Conservation (phyloP, 2,113 vertebrate species). For the Montifringilla adamsi region DNA sequence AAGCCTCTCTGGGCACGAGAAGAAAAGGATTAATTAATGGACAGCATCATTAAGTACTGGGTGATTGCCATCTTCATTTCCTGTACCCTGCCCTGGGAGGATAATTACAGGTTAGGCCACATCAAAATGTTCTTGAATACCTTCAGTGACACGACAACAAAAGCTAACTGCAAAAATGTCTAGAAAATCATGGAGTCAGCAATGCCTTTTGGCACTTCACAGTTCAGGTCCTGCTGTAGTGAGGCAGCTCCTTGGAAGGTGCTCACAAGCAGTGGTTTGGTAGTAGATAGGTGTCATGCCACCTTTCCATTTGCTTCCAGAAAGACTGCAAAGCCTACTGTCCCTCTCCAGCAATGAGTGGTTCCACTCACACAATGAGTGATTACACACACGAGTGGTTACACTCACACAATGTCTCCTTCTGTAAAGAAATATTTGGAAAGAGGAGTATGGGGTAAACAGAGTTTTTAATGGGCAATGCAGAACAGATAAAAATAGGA, state of each 20-base stretch:
- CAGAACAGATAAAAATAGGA: background rate
- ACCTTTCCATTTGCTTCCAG: background rate
- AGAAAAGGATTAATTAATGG: background rate
- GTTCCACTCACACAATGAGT: background rate
- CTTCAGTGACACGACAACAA: background rate
- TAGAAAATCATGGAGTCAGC: background rate
- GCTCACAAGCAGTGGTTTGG: background rate
- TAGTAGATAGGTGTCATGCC: background rate
- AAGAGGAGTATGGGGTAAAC: background rate
- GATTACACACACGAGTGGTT: background rate
- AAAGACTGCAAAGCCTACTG: background rate
- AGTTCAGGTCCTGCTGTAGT: background rate
- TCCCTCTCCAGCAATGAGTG: background rate
- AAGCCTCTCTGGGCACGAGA: background rate
- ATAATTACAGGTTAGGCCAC: background rate
- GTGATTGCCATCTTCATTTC: slow-evolving; percentile 20
- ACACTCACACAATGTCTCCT: background rate
- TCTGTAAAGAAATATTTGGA: background rate
- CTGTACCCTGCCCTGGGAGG: background rate
- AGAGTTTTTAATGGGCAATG: background rate
- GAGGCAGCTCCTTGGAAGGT: background rate
- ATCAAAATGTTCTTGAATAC: background rate
- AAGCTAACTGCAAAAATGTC: background rate
- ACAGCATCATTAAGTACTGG: background rate
- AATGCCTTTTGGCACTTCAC: background rate